Base-by-base conservation (phyloP, 2,113 vertebrate species). In the Gorsachius goisagi region DNA sequence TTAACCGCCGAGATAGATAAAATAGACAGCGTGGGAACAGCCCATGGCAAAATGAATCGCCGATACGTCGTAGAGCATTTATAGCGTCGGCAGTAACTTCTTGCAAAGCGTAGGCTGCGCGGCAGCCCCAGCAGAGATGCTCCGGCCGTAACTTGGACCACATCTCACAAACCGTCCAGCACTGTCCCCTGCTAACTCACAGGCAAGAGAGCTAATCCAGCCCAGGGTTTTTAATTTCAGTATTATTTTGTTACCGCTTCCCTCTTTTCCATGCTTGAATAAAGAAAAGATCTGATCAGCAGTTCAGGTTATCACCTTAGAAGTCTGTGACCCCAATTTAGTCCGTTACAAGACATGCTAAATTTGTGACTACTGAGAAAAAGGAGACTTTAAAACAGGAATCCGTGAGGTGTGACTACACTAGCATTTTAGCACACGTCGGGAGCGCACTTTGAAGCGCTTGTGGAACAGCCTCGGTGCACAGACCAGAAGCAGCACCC, bases 341-440 rank as follows among this genome's bases (percentile, higher is more conserved):
- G 27, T 18, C 35, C 10, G 2, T 26, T n/a, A 5, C 5, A 52
- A 81, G n/a, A 22, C 12, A 1, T 0, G 0, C 17, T 44, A 22
- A 66, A 32, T 41, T 41, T n/a, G 27, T n/a, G 14, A 68, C 41
- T 62, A 45, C 24, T 24, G 16, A 37, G 14, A 12, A 52, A 64
- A 62, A 50, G 3, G 19, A 5, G 7, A 60, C 19, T 69, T 79
- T 60, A 20, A 73, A 58, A 79, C 5, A 17, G 41, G 12, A 74
- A 37, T 6, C 6, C 44, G 52, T 22, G 9, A 47, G 8, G 44
- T 30, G 28, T 32, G 30, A 39, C 64, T 45, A 9, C 10, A 12
- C 58, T 23, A 59, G 17, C 47, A 66, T 58, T 77, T 66, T 8
- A 55, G 6, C 0, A 2, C 11, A 41, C 44, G 30, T 52, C 33